phyloP scores from a whole-genome alignment of 2,888 invertebrate species.

The Agrochola lota region DNA sequence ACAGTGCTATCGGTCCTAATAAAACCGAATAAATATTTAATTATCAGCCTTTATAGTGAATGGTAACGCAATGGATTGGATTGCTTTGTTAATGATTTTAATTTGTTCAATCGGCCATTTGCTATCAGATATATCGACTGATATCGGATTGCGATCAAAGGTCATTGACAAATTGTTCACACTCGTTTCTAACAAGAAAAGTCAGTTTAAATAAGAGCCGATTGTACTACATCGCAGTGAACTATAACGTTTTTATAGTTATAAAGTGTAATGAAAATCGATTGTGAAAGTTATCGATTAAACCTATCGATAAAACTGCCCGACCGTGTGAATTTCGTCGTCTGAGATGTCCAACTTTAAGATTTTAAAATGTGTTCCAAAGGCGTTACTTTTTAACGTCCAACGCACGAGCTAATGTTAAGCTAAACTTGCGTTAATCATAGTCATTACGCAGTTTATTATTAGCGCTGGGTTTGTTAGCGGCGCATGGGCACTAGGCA shows the following conservation, averaged over 20 bases:
- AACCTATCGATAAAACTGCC: slow-evolving; percentile 70
- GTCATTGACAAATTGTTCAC: slow-evolving; percentile 65
- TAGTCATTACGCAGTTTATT: slow-evolving; percentile 81
- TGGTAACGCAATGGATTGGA: slow-evolving; percentile 85
- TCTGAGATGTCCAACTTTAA: slow-evolving; percentile 70
- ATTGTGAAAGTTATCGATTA: slow-evolving; percentile 75
- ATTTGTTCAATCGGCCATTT: slow-evolving; percentile 74
- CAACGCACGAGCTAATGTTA: slow-evolving; percentile 81
- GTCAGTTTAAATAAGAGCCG: slow-evolving; percentile 69
- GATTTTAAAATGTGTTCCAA: slow-evolving; percentile 70
- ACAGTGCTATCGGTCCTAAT: slow-evolving; percentile 84
- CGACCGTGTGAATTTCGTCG: slow-evolving; percentile 71
- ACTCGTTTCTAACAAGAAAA: slow-evolving; percentile 66
- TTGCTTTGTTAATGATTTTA: slow-evolving; percentile 84
- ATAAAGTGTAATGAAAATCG: slow-evolving; percentile 67
- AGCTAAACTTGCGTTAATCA: slow-evolving; percentile 82
- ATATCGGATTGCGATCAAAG: slow-evolving; percentile 67
- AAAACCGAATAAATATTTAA: slow-evolving; percentile 89
- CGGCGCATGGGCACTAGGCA: slow-evolving; percentile 63
- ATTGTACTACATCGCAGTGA: slow-evolving; percentile 55
- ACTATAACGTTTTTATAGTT: slow-evolving; percentile 55
- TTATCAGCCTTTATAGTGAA: slow-evolving; percentile 86
- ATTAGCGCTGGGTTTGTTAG: slow-evolving; percentile 74
- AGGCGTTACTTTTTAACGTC: slow-evolving; percentile 71
- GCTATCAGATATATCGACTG: slow-evolving; percentile 64